Evolutionary conservation across 2,888 invertebrate genomes (phyloP).

Genomic region (Ferdinandea cuprea): DNA sequence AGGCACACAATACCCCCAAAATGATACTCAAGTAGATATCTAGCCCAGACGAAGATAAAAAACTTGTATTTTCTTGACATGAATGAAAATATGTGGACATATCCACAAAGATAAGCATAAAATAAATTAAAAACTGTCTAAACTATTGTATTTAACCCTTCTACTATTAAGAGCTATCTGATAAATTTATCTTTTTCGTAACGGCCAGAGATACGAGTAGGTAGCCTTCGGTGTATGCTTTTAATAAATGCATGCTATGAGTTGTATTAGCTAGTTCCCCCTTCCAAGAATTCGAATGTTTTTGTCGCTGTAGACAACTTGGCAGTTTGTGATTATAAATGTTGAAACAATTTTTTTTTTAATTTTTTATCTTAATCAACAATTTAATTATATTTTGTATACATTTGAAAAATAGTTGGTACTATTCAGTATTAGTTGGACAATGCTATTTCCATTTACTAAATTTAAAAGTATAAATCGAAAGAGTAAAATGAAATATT

Average conservation of each 20-base stretch:
- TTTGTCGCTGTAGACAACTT: slow-evolving; percentile 27
- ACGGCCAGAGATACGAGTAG: background rate
- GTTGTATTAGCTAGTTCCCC: background rate
- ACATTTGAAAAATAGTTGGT: background rate
- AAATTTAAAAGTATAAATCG: too few species aligned
- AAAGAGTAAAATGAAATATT: too few species aligned
- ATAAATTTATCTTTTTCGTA: slow-evolving; percentile 26
- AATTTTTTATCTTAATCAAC: background rate
- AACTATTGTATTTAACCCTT: slow-evolving; percentile 29
- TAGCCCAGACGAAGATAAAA: slow-evolving; percentile 7
- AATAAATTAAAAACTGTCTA: slow-evolving; percentile 33
- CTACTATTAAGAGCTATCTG: slow-evolving; percentile 25
- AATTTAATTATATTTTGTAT: background rate
- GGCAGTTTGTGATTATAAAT: slow-evolving; percentile 33
- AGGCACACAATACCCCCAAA: slow-evolving; percentile 14
- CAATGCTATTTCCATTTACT: slow-evolving; percentile 8
- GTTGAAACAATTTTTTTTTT: slow-evolving; percentile 9
- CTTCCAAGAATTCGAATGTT: background rate
- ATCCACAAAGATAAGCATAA: slow-evolving; percentile 21
- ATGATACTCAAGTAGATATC: background rate
- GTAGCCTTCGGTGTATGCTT: background rate
- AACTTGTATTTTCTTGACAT: slow-evolving; percentile 31
- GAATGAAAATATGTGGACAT: slow-evolving; percentile 42
- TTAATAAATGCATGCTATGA: slow-evolving; percentile 6
- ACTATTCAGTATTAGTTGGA: too few species aligned